Evolutionary conservation across 1,140 invertebrate species (phyloP).

Genomic region (Drosophila pseudoananassae): DNA sequence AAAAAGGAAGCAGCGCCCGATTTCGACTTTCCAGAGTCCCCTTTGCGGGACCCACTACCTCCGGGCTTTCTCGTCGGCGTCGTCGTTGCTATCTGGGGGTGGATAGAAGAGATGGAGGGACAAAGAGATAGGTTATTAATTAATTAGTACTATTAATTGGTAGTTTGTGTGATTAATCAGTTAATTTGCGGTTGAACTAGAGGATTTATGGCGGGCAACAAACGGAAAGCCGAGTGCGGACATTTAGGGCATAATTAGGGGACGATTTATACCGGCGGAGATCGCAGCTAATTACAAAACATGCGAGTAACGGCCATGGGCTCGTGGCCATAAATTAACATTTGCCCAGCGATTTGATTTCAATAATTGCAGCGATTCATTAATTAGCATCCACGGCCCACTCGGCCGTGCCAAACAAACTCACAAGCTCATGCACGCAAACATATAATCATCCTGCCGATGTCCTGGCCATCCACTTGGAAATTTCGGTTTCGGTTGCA

Average conservation of each 20-base stretch:
- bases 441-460: constrained; percentile 16
- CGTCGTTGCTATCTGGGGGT: constrained; percentile 22
- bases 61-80: constrained; percentile 61
- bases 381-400: constrained; percentile 69
- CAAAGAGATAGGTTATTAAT: constrained; percentile 63
- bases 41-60: constrained; percentile 59
- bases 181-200: constrained; percentile 63
- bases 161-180: constrained; percentile 77
- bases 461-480: constrained; percentile 45
- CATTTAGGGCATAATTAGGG: constrained; percentile 57
- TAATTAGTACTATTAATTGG: constrained; percentile 63
- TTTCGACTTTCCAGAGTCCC: constrained; percentile 66
- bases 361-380: constrained; percentile 77
- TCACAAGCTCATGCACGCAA: constrained; percentile 8
- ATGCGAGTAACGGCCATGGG: constrained; percentile 66
- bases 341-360: constrained; percentile 71
- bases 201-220: constrained; percentile 56
- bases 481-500: constrained; percentile 46
- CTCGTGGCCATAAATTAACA: constrained; percentile 61
- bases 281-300: constrained; percentile 62
- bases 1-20: constrained; percentile 90
- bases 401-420: constrained; percentile 20
- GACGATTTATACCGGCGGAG: constrained; percentile 54
- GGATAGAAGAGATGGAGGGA: constrained; percentile 12
- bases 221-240: constrained; percentile 42